Percentiles rank a stretch among this genome's conserved stretches.
These are phyloP conservation scores for Eriocheir sinensis DNA, from an alignment of 1,140 invertebrate species.

Conservation along the genomic window DNA sequence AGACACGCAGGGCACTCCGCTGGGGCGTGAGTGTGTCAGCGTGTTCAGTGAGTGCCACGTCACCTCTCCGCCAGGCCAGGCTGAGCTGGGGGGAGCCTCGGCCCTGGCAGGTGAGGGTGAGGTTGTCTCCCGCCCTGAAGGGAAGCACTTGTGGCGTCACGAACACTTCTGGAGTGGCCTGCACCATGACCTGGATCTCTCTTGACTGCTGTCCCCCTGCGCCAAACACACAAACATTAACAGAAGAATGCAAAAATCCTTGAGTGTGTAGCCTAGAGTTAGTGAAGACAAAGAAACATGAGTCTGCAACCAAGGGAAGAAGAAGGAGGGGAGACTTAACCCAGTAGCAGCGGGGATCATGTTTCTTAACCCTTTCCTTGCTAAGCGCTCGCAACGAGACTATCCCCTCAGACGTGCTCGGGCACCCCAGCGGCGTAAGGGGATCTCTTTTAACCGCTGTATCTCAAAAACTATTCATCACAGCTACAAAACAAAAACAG, in stretches of 20 bases:
- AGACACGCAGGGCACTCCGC: slow-evolving; percentile 71
- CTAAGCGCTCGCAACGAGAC: too few relatives aligned
- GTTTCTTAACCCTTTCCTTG: too few relatives aligned
- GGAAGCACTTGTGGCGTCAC: slow-evolving; percentile 74
- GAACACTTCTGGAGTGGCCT: slow-evolving; percentile 82
- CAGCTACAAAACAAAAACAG: too few relatives aligned
- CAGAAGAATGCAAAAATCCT: neutral
- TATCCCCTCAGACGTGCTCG: too few relatives aligned
- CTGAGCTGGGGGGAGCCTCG: slow-evolving; percentile 81
- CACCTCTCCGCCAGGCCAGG: slow-evolving; percentile 81
- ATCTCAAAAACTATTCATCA: too few relatives aligned
- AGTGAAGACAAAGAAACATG: too few relatives aligned
- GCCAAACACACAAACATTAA: neutral
- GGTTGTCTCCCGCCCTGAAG: slow-evolving; percentile 80
- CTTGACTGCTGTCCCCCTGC: slow-evolving; percentile 80
- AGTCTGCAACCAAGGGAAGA: too few relatives aligned
- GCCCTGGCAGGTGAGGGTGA: slow-evolving; percentile 81
- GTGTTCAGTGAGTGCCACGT: slow-evolving; percentile 58
- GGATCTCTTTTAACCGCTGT: too few relatives aligned
- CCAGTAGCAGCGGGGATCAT: too few relatives aligned
- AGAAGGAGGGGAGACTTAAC: too few relatives aligned
- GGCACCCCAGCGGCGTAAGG: too few relatives aligned
- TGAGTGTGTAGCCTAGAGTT: too few relatives aligned
- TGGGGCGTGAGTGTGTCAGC: neutral
- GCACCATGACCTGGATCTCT: slow-evolving; percentile 77